Percentiles rank a stretch among this genome's conserved stretches.
Evolutionary conservation across 2,113 vertebrate species (phyloP).

Genomic region (Spea bombifrons): DNA sequence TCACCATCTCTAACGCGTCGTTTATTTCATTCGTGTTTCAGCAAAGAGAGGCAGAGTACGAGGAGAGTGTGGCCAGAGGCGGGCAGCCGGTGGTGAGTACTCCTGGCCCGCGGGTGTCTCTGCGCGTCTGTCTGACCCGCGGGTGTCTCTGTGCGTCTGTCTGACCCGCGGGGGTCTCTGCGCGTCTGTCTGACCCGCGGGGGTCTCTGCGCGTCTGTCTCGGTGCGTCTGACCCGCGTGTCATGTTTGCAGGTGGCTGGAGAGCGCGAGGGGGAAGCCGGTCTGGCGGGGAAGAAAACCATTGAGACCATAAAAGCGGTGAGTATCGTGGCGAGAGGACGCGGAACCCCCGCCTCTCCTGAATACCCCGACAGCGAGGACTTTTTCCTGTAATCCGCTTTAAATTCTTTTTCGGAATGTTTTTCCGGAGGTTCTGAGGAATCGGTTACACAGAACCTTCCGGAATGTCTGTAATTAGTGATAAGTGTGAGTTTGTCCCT

Average conservation of each 20-base stretch:
- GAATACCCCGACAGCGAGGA: no score
- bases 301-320: slow-evolving; percentile 95
- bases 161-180: background rate
- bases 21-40: slow-evolving; percentile 52
- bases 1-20: background rate
- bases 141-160: slow-evolving; percentile 78
- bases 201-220: no score
- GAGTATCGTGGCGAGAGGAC: slow-evolving; percentile 56
- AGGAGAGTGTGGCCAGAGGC: slow-evolving; percentile 86
- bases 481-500: no score
- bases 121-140: no score
- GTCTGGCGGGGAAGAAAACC: slow-evolving; percentile 87
- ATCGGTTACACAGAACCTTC: no score
- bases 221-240: slow-evolving; percentile 66
- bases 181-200: background rate
- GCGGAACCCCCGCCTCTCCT: no score
- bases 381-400: no score
- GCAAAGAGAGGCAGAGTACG: slow-evolving; percentile 91
- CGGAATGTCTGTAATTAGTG: no score
- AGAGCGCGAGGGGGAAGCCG: slow-evolving; percentile 80
- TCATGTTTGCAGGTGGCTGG: slow-evolving; percentile 79
- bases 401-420: no score
- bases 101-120: background rate
- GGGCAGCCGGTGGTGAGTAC: slow-evolving; percentile 85
- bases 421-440: no score